These are phyloP conservation scores for Montipora capitata DNA, from an alignment of 92 coral and sea anemone genomes.

Conservation along the genomic window DNA sequence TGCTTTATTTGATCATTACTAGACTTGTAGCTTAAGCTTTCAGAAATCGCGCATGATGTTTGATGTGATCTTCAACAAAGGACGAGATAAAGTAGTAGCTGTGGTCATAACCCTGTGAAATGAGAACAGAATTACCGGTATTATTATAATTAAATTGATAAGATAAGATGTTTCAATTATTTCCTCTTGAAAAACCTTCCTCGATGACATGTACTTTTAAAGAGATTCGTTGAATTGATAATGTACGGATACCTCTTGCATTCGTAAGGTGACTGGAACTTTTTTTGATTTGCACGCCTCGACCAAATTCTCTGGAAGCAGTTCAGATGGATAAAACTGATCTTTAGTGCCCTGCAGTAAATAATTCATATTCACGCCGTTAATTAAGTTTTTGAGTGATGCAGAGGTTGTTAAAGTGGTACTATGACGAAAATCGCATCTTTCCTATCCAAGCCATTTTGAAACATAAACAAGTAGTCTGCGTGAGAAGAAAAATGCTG, in stretches of 20 bases:
- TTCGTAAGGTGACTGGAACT: constrained; percentile 80
- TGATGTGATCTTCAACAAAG: constrained; percentile 94
- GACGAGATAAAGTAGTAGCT: constrained; percentile 89
- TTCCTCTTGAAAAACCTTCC: too few relatives aligned
- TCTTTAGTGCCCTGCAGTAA: constrained; percentile 84
- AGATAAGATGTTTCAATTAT: too few relatives aligned
- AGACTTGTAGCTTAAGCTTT: constrained; percentile 62
- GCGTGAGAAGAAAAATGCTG: too few relatives aligned
- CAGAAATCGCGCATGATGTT: constrained; percentile 88
- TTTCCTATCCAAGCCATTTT: too few relatives aligned
- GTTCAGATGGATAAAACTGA: constrained; percentile 89
- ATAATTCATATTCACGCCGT: neutral
- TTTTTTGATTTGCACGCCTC: constrained; percentile 86
- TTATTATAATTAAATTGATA: too few relatives aligned
- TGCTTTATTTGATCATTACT: neutral
- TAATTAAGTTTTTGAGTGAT: neutral
- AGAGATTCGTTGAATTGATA: too few relatives aligned
- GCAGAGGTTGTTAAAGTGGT: too few relatives aligned
- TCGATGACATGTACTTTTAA: too few relatives aligned
- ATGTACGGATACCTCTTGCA: constrained; percentile 79
- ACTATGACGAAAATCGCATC: too few relatives aligned
- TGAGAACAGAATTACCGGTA: neutral
- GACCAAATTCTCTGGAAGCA: constrained; percentile 96
- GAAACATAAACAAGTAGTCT: too few relatives aligned
- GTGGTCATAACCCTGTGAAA: constrained; percentile 93